These are phyloP conservation scores for Sebastes minor DNA, from an alignment of 2,797 vertebrate genomes.

Conservation along the genomic window DNA sequence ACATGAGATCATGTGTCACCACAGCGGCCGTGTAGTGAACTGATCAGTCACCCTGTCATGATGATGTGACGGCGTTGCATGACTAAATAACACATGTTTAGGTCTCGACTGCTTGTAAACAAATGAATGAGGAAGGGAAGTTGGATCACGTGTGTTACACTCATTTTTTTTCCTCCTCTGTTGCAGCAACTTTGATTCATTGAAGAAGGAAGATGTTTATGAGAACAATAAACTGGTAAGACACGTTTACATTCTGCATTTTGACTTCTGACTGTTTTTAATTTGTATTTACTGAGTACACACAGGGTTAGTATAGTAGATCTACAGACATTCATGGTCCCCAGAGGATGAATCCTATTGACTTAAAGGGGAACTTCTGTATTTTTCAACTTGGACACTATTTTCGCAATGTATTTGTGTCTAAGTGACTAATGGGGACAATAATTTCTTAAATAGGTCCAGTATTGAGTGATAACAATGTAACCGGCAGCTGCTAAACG, in stretches of 20 bases:
- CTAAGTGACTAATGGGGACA: background rate
- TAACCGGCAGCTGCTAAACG: too few species aligned
- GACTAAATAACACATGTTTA: slow-evolving; percentile 25
- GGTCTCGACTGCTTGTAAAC: background rate
- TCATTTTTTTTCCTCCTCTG: slow-evolving; percentile 20
- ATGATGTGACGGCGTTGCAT: slow-evolving; percentile 5
- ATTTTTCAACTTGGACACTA: too few species aligned
- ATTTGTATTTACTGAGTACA: background rate
- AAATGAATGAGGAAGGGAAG: background rate
- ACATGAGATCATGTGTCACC: background rate
- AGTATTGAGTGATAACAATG: too few species aligned
- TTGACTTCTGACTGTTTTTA: background rate
- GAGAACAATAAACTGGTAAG: slow-evolving; percentile 97
- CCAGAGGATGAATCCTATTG: background rate
- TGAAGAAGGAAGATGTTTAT: slow-evolving; percentile 92
- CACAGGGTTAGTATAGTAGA: background rate
- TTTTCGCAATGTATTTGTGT: background rate
- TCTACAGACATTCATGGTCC: background rate
- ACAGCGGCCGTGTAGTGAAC: background rate
- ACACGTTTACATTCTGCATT: background rate
- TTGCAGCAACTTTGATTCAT: slow-evolving; percentile 84
- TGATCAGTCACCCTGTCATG: background rate
- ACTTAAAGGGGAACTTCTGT: background rate
- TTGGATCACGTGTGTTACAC: slow-evolving; percentile 6
- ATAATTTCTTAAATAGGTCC: too few species aligned